phyloP scores from a whole-genome alignment of 2,888 invertebrate genomes.

The Amitus sp. region DNA sequence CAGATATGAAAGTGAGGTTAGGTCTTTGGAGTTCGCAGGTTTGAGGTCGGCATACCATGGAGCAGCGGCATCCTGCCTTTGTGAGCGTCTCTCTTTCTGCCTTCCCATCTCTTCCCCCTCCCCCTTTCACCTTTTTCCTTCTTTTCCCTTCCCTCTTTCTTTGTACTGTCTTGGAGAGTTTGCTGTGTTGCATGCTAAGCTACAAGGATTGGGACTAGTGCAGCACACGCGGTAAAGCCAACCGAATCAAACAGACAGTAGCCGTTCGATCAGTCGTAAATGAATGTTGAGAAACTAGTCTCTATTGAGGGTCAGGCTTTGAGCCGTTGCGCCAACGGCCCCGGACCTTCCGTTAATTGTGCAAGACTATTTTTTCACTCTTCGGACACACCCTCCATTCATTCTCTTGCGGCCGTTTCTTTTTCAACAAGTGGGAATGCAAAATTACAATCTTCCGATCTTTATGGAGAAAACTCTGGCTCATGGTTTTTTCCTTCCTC shows the following conservation, averaged over 20 bases:
- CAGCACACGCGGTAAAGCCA: constrained; percentile 13
- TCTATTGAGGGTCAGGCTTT: background rate
- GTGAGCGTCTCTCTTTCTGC: constrained; percentile 40
- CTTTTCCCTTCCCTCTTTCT: constrained; percentile 27
- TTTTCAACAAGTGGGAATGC: constrained; percentile 3
- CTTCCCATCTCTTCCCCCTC: constrained; percentile 2
- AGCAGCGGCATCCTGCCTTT: constrained; percentile 51
- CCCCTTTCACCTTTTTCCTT: constrained; percentile 1
- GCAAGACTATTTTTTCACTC: constrained; percentile 1
- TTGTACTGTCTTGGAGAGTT: constrained; percentile 20
- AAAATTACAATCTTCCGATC: background rate
- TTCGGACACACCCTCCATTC: constrained; percentile 4
- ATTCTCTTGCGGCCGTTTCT: background rate
- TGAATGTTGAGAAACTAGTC: constrained; percentile 16
- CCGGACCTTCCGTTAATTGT: constrained; percentile 5
- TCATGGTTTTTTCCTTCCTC: too few species aligned
- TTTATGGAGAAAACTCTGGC: background rate
- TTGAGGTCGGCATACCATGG: constrained; percentile 48
- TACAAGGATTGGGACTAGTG: constrained; percentile 8
- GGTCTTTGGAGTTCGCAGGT: constrained; percentile 49
- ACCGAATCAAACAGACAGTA: constrained; percentile 17
- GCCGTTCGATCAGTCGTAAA: constrained; percentile 13
- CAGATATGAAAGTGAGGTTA: constrained; percentile 47
- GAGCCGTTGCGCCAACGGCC: background rate
- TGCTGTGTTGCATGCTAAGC: constrained; percentile 13